Percentiles rank a stretch among this genome's conserved stretches.
These are phyloP conservation scores for Pemphigus obesinymphae DNA, from an alignment of 1,140 invertebrate genomes.

Conservation along the genomic window DNA sequence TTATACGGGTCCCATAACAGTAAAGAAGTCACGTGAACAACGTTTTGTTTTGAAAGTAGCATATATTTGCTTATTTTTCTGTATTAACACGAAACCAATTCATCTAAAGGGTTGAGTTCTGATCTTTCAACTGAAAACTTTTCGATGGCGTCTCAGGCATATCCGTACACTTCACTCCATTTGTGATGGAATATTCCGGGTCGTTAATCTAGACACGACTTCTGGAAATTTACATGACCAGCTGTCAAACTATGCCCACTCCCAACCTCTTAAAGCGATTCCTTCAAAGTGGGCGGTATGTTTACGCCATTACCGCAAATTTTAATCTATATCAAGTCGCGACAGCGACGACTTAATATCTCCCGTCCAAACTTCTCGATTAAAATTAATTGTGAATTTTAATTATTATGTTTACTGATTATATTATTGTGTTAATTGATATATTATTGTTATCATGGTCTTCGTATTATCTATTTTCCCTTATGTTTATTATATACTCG, in stretches of 20 bases:
- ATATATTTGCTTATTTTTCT: slow-evolving; percentile 48
- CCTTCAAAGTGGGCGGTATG: slow-evolving; percentile 46
- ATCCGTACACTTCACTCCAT: slow-evolving; percentile 3
- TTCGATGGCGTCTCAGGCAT: slow-evolving; percentile 23
- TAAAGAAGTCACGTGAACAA: slow-evolving; percentile 43
- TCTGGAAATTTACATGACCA: slow-evolving; percentile 6
- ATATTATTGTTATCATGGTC: no score
- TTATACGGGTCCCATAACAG: no score
- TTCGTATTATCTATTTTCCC: no score
- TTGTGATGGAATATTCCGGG: slow-evolving; percentile 13
- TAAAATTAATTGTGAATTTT: no score
- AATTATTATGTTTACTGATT: no score
- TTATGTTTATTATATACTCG: no score
- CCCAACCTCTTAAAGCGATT: slow-evolving; percentile 38
- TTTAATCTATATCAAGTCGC: no score
- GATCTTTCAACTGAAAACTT: slow-evolving; percentile 45
- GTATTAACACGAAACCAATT: slow-evolving; percentile 46
- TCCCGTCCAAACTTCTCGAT: no score
- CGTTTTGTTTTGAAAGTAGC: slow-evolving; percentile 42
- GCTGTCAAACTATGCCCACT: slow-evolving; percentile 27
- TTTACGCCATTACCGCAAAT: background rate
- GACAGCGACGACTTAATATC: no score
- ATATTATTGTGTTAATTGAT: no score
- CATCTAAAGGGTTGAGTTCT: slow-evolving; percentile 48
- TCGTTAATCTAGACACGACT: slow-evolving; percentile 26